These are phyloP conservation scores for Drosophila melanica DNA, from an alignment of 1,140 invertebrate genomes.

Conservation along the genomic window DNA sequence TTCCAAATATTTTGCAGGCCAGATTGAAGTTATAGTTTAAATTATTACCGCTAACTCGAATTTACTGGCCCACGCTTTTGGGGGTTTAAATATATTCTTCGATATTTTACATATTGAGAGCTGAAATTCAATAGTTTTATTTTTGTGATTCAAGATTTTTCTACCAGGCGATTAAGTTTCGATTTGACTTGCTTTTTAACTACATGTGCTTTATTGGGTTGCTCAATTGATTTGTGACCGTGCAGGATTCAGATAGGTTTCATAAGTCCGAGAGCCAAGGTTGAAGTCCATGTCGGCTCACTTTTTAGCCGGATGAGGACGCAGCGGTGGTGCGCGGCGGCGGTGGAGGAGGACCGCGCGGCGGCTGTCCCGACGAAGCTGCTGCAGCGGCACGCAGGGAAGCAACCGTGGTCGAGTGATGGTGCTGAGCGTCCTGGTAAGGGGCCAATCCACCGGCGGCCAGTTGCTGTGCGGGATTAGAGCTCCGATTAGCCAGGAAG, in stretches of 20 bases:
- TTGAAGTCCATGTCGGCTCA: too few relatives aligned
- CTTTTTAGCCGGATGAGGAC: conserved; percentile 30
- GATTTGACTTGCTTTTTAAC: background rate
- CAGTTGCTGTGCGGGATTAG: conserved; percentile 31
- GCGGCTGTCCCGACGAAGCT: conserved; percentile 30
- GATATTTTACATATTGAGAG: too few relatives aligned
- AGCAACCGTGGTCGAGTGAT: conserved; percentile 29
- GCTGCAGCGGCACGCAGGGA: conserved; percentile 19
- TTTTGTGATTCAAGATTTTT: too few relatives aligned
- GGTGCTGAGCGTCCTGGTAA: conserved; percentile 12
- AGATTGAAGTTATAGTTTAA: too few relatives aligned
- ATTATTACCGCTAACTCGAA: too few relatives aligned
- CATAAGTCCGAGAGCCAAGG: background rate
- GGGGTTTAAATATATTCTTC: too few relatives aligned
- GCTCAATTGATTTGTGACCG: conserved; percentile 3
- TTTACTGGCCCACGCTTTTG: too few relatives aligned
- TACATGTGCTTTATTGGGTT: conserved; percentile 29
- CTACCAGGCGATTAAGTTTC: background rate
- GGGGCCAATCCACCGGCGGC: conserved; percentile 20
- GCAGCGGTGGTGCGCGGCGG: conserved; percentile 47
- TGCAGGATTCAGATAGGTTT: conserved; percentile 9
- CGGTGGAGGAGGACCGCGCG: conserved; percentile 39
- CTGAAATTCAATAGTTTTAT: too few relatives aligned
- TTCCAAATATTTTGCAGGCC: too few relatives aligned
- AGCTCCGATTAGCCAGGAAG: background rate